Percentiles rank a stretch among this genome's conserved stretches.
phyloP scores from a whole-genome alignment of 2,113 vertebrate genomes.

The Natator depressus region DNA sequence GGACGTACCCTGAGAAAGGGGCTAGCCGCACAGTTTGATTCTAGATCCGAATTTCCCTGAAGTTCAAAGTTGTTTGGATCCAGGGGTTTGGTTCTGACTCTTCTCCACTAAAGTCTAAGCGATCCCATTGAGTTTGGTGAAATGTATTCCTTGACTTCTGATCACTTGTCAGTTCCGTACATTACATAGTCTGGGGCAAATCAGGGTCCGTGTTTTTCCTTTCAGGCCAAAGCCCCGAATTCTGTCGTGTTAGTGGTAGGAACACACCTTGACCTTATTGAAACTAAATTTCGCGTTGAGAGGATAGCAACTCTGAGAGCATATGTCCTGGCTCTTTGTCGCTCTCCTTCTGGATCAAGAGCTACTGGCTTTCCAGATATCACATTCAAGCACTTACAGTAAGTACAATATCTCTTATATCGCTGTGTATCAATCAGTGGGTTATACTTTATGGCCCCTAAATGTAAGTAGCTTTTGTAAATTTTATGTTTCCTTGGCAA shows the following conservation, averaged over 20 bases:
- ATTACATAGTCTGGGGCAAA: accelerated
- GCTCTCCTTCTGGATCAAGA: conserved; percentile 91
- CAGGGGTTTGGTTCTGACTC: not conserved
- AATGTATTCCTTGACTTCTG: not conserved
- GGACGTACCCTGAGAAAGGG: not conserved
- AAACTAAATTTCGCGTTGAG: conserved; percentile 92
- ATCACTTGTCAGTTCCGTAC: not conserved
- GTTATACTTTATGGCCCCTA: conserved; percentile 38
- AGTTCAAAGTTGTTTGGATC: not conserved
- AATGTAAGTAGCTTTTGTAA: conserved; percentile 4
- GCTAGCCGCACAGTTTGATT: not conserved
- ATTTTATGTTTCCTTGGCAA: conserved; percentile 61
- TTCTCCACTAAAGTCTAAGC: conserved; percentile 2
- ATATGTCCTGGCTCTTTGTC: conserved; percentile 92
- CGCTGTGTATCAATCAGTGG: not conserved
- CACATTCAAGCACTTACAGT: conserved; percentile 94
- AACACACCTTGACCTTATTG: conserved; percentile 95
- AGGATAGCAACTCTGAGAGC: conserved; percentile 93
- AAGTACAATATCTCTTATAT: conserved; percentile 61
- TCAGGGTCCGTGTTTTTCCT: not conserved
- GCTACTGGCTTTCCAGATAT: conserved; percentile 94
- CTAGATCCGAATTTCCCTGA: conserved; percentile 1
- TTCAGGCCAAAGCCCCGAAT: conserved; percentile 93
- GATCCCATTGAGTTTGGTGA: not conserved
- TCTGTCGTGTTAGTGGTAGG: conserved; percentile 94